Conservation (phyloP, 2,113 vertebrate genomes). For the Jaculus jaculus region DNA sequence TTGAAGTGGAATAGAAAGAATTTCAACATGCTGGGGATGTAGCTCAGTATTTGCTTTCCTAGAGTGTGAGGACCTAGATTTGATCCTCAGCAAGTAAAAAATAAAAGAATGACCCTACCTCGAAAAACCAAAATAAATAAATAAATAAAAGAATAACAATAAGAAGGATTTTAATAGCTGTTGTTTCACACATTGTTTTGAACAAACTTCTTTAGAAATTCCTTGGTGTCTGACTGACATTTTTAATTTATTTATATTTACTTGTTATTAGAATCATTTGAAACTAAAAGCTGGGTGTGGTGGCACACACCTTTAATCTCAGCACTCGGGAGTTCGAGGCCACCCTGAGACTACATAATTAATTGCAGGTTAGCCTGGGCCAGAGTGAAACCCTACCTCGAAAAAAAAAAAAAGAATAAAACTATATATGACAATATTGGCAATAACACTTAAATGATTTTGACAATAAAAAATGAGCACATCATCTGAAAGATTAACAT, state of each 20-base stretch:
- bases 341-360: no score
- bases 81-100: neutral
- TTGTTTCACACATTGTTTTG: neutral
- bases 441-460: neutral
- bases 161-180: neutral
- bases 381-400: no score
- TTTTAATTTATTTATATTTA: neutral
- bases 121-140: no score
- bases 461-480: neutral
- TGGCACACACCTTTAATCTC: no score
- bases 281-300: no score
- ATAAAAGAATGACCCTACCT: neutral
- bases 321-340: no score
- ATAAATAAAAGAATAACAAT: neutral
- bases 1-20: neutral
- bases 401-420: no score
- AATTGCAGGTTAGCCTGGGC: no score
- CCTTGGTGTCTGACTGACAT: neutral
- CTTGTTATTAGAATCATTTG: neutral
- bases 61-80: no score
- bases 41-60: no score
- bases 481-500: neutral
- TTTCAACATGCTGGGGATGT: neutral
- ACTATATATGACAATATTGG: neutral
- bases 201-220: constrained; percentile 11